A percentile compares a stretch with the other conserved stretches of the same genome.
These are phyloP conservation scores for Spinus pinus DNA, from an alignment of 2,797 vertebrate species.

Conservation along the genomic window DNA sequence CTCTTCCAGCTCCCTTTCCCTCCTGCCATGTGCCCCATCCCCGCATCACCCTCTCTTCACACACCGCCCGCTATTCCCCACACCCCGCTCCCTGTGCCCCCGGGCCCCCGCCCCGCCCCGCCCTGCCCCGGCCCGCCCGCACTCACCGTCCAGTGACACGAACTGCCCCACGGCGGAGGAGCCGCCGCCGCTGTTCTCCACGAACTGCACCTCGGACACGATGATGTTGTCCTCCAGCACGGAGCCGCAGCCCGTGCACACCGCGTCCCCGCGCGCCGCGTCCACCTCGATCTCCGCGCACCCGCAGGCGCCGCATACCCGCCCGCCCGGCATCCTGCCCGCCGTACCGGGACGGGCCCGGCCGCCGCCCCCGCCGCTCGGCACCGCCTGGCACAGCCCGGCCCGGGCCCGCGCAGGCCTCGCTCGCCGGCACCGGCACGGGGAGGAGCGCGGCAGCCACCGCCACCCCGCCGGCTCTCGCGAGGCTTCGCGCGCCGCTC, in stretches of 20 bases:
- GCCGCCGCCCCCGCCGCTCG: not conserved
- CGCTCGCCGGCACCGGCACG: not conserved
- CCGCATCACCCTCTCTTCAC: not conserved
- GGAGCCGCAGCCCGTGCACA: conserved; percentile 92
- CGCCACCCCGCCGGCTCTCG: not conserved
- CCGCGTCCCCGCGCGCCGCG: conserved; percentile 90
- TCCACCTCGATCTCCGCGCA: conserved; percentile 91
- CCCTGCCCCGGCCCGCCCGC: not conserved
- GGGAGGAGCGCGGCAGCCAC: not conserved
- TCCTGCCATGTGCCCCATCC: not conserved
- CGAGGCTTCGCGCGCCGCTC: not conserved
- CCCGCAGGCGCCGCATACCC: conserved; percentile 87
- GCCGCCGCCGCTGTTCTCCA: conserved; percentile 91
- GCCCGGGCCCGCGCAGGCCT: not conserved
- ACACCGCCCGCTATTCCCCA: not conserved
- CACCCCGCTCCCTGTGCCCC: not conserved
- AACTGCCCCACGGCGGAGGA: conserved; percentile 95
- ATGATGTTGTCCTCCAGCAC: conserved; percentile 98
- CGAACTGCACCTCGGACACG: conserved; percentile 95
- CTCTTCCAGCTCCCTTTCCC: not conserved
- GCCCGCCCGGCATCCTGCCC: conserved; percentile 86
- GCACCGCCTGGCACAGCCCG: not conserved
- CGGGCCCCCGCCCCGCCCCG: not conserved
- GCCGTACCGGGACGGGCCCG: not conserved
- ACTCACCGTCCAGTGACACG: conserved; percentile 90